Conservation (phyloP, 2,113 vertebrate species). For the Hydrochoerus hydrochaeris region DNA sequence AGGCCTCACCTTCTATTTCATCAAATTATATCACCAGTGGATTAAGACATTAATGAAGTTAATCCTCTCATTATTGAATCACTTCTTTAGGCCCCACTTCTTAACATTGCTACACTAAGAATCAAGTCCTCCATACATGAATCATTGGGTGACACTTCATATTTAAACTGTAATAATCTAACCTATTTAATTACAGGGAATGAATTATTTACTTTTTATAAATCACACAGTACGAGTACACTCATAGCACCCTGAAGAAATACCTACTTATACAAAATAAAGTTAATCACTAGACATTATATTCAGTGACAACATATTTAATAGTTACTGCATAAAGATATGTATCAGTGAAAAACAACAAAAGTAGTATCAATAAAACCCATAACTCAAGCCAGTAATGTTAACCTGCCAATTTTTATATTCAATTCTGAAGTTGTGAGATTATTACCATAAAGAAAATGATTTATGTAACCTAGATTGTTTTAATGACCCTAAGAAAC, state of each 20-base stretch:
- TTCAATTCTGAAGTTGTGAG: neutral
- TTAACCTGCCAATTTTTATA: conserved; percentile 50
- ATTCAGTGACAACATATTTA: neutral
- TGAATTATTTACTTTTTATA: neutral
- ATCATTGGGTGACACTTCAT: neutral
- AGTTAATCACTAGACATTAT: neutral
- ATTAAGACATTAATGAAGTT: neutral
- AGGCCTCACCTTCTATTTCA: neutral
- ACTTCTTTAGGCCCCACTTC: neutral
- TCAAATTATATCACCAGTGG: neutral
- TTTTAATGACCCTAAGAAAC: neutral
- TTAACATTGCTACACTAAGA: neutral
- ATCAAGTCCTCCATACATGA: neutral
- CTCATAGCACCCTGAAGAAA: neutral
- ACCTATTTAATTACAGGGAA: neutral
- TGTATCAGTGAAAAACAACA: neutral
- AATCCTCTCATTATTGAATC: neutral
- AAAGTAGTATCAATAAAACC: neutral
- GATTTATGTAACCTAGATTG: conserved; percentile 41
- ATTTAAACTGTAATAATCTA: neutral
- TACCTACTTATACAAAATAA: neutral
- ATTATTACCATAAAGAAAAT: conserved; percentile 57
- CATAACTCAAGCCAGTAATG: neutral
- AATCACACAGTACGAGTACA: neutral
- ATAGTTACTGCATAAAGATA: neutral